Evolutionary conservation across 1,140 invertebrate genomes (phyloP).

Genomic region (Aleiodes sp.): DNA sequence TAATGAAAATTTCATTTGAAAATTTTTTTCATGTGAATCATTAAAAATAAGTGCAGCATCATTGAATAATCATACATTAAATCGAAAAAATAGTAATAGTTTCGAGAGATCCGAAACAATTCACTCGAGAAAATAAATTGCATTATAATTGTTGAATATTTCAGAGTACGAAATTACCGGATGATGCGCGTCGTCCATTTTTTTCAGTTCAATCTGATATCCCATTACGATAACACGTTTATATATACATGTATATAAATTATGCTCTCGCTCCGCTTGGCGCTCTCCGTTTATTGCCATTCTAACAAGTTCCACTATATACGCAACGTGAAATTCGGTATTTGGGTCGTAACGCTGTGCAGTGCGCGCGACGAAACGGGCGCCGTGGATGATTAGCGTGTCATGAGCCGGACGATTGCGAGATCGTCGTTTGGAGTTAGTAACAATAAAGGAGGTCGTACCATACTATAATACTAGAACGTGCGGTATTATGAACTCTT

Average conservation of each 20-base stretch:
- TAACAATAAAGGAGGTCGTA: conserved; percentile 35
- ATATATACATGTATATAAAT: conserved; percentile 23
- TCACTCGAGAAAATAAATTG: too few relatives aligned
- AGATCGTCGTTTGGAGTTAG: conserved; percentile 29
- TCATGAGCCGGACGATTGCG: conserved; percentile 36
- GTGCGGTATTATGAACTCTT: neutral
- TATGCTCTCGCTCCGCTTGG: conserved; percentile 24
- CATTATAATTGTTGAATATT: too few relatives aligned
- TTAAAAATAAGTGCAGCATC: too few relatives aligned
- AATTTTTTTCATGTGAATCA: too few relatives aligned
- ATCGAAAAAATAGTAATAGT: too few relatives aligned
- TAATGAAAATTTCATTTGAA: too few relatives aligned
- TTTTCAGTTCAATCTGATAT: conserved; percentile 24
- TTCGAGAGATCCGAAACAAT: too few relatives aligned
- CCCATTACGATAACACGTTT: conserved; percentile 16
- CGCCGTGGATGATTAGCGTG: conserved; percentile 39
- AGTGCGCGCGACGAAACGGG: conserved; percentile 23
- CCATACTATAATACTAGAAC: conserved; percentile 9
- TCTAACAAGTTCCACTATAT: neutral
- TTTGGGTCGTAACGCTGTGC: conserved; percentile 36
- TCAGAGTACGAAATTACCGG: neutral
- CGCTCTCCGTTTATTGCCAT: neutral
- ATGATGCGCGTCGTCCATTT: neutral
- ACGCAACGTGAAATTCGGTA: conserved; percentile 34
- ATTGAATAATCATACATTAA: too few relatives aligned